Evolutionary conservation across 1,140 invertebrate genomes (phyloP).

Genomic region (Drosophila ficusphila): DNA sequence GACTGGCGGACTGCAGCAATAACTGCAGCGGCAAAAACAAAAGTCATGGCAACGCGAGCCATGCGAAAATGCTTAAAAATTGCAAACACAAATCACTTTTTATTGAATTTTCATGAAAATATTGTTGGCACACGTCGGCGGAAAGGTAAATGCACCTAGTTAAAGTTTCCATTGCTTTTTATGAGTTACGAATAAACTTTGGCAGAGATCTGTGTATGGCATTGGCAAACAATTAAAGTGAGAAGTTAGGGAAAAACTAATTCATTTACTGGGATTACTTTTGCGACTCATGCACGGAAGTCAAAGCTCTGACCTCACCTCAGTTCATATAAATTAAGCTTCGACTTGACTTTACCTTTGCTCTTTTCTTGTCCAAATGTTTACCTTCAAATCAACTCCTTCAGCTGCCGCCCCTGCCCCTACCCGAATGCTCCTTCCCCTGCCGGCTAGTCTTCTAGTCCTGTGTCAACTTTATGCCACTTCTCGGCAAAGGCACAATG

Average conservation of each 20-base stretch:
- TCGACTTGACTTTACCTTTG: constrained; percentile 51
- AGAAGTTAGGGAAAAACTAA: constrained; percentile 6
- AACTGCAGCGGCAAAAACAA: constrained; percentile 54
- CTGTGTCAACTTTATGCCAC: constrained; percentile 76
- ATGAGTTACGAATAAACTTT: constrained; percentile 9
- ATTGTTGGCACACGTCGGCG: constrained; percentile 69
- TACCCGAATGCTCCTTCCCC: neutral
- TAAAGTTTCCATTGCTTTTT: constrained; percentile 23
- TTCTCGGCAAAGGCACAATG: constrained; percentile 72
- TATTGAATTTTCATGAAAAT: constrained; percentile 82
- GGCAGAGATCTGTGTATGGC: neutral
- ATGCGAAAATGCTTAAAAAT: constrained; percentile 57
- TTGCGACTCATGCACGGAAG: constrained; percentile 9
- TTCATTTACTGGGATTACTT: constrained; percentile 21
- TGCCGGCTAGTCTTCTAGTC: constrained; percentile 33
- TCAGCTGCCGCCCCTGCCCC: constrained; percentile 19
- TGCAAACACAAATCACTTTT: constrained; percentile 77
- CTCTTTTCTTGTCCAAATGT: constrained; percentile 69
- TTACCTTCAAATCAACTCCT: constrained; percentile 76
- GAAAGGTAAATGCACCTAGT: constrained; percentile 70
- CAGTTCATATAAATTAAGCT: constrained; percentile 36
- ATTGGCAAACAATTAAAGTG: constrained; percentile 26
- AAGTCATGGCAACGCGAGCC: constrained; percentile 45
- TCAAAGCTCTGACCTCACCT: constrained; percentile 11
- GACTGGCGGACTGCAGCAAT: constrained; percentile 62